Evolutionary conservation across 2,888 invertebrate genomes (phyloP).

Genomic region (Horisme vitalbata): DNA sequence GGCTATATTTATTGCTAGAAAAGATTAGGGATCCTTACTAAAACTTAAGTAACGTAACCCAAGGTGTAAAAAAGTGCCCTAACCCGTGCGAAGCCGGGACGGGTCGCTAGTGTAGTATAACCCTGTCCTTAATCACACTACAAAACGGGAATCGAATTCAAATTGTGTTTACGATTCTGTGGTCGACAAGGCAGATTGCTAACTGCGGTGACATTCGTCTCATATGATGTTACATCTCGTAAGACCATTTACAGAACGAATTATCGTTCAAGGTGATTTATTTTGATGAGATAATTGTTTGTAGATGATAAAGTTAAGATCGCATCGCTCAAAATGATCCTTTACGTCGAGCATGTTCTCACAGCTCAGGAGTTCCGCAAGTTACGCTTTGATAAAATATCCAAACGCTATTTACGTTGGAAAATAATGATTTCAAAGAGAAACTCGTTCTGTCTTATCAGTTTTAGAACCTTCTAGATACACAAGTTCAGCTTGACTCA

Average conservation of each 20-base stretch:
- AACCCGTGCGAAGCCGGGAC: no score
- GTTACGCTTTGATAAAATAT: constrained; percentile 5
- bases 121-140: neutral
- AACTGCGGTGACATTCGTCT: constrained; percentile 4
- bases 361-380: neutral
- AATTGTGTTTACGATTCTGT: constrained; percentile 14
- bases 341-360: neutral
- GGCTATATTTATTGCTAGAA: no score
- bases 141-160: constrained; percentile 10
- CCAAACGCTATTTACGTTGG: constrained; percentile 2
- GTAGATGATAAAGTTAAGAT: neutral
- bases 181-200: constrained; percentile 14
- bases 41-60: no score
- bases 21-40: no score
- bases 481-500: constrained; percentile 6
- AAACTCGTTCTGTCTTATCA: neutral
- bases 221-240: constrained; percentile 13
- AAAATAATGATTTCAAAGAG: constrained; percentile 1
- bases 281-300: constrained; percentile 11
- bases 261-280: neutral
- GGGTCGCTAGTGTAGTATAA: no score
- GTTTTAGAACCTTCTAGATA: neutral
- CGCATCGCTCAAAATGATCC: neutral
- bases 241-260: constrained; percentile 6
- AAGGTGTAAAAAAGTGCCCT: no score